Base-by-base conservation (phyloP, 2,888 invertebrate species). In the Epiperipatus broadwayi region DNA sequence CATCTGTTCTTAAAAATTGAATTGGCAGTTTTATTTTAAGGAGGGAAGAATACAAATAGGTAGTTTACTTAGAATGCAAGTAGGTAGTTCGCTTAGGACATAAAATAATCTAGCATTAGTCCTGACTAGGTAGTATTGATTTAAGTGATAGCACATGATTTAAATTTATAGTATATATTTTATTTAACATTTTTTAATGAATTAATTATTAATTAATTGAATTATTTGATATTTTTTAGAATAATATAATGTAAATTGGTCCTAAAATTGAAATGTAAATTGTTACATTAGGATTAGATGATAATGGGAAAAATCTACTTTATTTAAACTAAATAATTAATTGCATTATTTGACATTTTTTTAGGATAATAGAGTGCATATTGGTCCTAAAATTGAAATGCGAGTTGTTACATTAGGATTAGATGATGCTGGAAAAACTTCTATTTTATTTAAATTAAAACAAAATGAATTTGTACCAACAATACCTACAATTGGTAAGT, bases 341-440 rank as follows among this genome's bases (percentile, higher is more conserved):
- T n/a, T n/a, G n/a, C n/a, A n/a, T n/a, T n/a, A n/a, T n/a, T n/a
- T n/a, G n/a, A n/a, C n/a, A 16, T 16, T 35, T 35, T 45, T 46
- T 2, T 49, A 66, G 64, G 69, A 70, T 46, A 68, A 69, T 46
- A 56, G 68, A 41, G 67, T 69, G 12, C 68, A 69, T 46, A 69
- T 70, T 42, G 69, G 69, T n/a, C 68, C 68, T 4, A 68, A 67
- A 50, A 66, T 69, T 40, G 68, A 69, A 47, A 68, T 68, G 66
- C 51, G 68, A 16, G 66, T 68, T 2, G 67, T 69, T 2, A 67
- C 65, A n/a, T 51, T 69, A 14, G 68, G 69, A 2, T 52, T 70
- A 27, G 69, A 69, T 48, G 65, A 65, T 25, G 63, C 68, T 2
- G 69, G 69, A 5, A 70, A 70, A 52, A 69, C 69, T 0, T 66